These are phyloP conservation scores for Charadrius vociferus DNA, from an alignment of 2,113 vertebrate genomes.

Conservation along the genomic window DNA sequence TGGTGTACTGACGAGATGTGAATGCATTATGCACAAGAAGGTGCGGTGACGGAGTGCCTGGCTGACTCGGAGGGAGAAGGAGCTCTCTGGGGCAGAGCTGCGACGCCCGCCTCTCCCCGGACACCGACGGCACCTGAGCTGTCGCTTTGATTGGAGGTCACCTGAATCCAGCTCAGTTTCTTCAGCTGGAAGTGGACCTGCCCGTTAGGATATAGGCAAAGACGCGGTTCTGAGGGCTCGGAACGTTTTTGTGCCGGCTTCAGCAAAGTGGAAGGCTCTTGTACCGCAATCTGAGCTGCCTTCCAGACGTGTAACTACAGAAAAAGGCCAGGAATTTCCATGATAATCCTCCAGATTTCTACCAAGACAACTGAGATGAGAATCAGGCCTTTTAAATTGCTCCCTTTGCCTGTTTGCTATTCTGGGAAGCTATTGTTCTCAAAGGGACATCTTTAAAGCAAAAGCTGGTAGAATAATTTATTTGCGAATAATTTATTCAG, in stretches of 20 bases:
- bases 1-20: background rate
- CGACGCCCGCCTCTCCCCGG: accelerated
- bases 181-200: background rate
- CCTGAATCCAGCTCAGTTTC: background rate
- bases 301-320: background rate
- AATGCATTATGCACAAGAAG: background rate
- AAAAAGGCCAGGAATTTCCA: background rate
- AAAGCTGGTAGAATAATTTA: conserved; percentile 64
- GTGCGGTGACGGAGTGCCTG: background rate
- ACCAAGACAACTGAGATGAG: background rate
- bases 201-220: accelerated
- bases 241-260: background rate
- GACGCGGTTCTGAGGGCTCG: background rate
- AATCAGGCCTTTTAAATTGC: conserved; percentile 27
- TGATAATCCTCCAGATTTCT: background rate
- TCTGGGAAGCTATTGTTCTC: conserved; percentile 66
- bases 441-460: conserved; percentile 64
- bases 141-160: too few species aligned
- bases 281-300: background rate
- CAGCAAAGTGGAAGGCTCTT: background rate
- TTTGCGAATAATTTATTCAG: conserved; percentile 68
- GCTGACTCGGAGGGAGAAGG: background rate
- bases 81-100: background rate
- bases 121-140: accelerated
- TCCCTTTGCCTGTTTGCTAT: conserved; percentile 57